Conservation (phyloP, 2,113 vertebrate species). For the Erythrocebus patas region DNA sequence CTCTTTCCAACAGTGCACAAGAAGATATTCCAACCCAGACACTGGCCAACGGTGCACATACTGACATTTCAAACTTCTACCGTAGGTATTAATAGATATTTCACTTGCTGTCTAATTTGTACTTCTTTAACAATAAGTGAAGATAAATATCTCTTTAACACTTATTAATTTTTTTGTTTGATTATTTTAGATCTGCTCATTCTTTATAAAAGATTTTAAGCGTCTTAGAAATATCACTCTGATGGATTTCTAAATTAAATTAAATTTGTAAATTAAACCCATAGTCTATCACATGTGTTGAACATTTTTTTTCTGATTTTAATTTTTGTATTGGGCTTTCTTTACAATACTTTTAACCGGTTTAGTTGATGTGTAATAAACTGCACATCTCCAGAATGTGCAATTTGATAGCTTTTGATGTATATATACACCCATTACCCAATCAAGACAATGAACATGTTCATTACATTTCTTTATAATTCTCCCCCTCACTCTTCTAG, state of each 20-base stretch:
- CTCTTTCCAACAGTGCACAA: background rate
- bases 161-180: background rate
- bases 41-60: background rate
- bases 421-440: background rate
- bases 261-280: background rate
- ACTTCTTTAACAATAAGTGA: background rate
- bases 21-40: background rate
- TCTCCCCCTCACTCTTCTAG: background rate
- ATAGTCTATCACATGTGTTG: background rate
- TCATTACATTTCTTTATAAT: background rate
- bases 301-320: background rate
- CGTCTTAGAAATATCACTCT: background rate
- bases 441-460: background rate
- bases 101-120: background rate
- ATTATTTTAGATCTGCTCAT: background rate
- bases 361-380: background rate
- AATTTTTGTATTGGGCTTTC: background rate
- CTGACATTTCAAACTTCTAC: background rate
- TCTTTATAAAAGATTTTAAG: background rate
- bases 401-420: background rate
- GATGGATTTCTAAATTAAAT: background rate
- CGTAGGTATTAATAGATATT: background rate
- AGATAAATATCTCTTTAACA: background rate
- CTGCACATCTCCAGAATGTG: background rate
- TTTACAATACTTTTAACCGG: background rate